Evolutionary conservation across 2,888 invertebrate genomes (phyloP).

Genomic region (Strigamia crassipes): DNA sequence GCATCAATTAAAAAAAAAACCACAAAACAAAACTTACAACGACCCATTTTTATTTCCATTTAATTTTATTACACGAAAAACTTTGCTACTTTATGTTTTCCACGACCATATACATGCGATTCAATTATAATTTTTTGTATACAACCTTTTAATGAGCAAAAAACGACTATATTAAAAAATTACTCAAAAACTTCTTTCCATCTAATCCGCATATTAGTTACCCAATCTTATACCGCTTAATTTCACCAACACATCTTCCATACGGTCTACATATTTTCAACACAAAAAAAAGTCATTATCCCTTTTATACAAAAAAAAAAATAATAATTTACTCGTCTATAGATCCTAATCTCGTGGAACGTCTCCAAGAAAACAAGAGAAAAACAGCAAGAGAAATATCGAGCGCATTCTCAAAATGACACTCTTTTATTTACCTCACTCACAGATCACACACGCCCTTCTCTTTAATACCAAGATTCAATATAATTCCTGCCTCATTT

Average conservation of each 20-base stretch:
- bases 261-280: background rate
- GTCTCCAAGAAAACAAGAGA: background rate
- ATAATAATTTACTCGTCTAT: conserved; percentile 9
- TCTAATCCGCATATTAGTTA: background rate
- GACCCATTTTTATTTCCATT: no score
- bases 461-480: background rate
- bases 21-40: no score
- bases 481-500: conserved; percentile 27
- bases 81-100: no score
- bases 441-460: background rate
- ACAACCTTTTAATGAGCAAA: background rate
- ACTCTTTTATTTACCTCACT: conserved; percentile 11
- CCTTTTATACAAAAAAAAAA: background rate
- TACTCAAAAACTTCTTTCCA: background rate
- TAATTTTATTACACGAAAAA: no score
- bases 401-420: conserved; percentile 12
- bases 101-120: no score
- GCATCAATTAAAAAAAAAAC: no score
- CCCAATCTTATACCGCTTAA: no score
- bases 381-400: conserved; percentile 11
- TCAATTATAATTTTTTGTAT: background rate
- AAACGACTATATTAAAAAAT: no score
- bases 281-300: background rate
- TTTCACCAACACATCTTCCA: background rate
- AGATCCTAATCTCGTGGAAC: background rate